Base-by-base conservation (phyloP, 37 sponge, comb jelly and placozoan species). In the Axinella damicornis region DNA sequence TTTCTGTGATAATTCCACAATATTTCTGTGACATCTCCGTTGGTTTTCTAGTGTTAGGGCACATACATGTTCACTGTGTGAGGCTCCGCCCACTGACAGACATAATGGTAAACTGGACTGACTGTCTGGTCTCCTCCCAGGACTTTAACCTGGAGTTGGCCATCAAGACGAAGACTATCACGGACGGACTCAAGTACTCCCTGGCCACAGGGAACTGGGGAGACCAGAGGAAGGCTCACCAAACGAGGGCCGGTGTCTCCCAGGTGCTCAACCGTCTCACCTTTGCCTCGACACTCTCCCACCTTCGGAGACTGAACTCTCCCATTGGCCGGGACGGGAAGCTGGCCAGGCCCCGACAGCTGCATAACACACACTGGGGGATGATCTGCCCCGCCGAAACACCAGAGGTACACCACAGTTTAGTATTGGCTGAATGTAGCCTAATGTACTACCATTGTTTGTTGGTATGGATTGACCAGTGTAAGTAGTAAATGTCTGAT, bases 371-470 rank as follows among this genome's bases (percentile, higher is more conserved):
- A 46, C 98, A 94, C 88, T 99, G 99, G 99, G 99, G 99, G 27
- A 99, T 99, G 99, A 99, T 99, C 55, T 99, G 99, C 74, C 99
- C 99, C 12, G 99, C 99, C 16, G 99, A 99, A 74, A 99, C 99
- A 6, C 99, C 99, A 18, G 99, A 99, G 85, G 95, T 95, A 21
- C 35, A 83, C 6, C 57, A 0, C 14, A 69, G 18, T 25, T 35
- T 5, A 25, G 46, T 12, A 46, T 46, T 9, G n/a, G n/a, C n/a
- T n/a, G n/a, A n/a, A n/a, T n/a, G n/a, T n/a, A n/a, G n/a, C 36
- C 15, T 4, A 55, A 22, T 41, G 30, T 21, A 69, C 56, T 58
- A 16, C 19, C 34, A 54, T 67, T 65, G 40, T 66, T 38, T 65
- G 60, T 76, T 71, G 52, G 70, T 65, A 73, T 55, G 21, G 27